Percentiles rank a stretch among this genome's conserved stretches.
phyloP scores from a whole-genome alignment of 1,140 invertebrate genomes.

The Rhizoglyphus robini region DNA sequence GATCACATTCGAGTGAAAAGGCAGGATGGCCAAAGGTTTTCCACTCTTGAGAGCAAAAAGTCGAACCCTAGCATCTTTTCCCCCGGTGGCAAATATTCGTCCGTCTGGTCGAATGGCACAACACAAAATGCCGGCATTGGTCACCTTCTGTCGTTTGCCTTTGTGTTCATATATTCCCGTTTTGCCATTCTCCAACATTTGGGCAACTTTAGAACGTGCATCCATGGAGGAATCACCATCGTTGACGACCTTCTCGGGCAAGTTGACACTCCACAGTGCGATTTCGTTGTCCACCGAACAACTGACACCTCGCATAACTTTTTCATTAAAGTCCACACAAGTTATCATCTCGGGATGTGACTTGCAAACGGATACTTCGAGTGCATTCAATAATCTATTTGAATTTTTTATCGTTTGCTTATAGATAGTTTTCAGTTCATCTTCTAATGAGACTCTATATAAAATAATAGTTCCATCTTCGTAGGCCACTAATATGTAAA shows the following conservation, averaged over 20 bases:
- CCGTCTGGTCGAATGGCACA: constrained; percentile 52
- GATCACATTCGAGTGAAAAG: constrained; percentile 31
- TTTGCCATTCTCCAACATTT: neutral
- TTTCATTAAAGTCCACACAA: constrained; percentile 1
- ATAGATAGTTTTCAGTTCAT: too few relatives aligned
- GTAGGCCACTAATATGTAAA: constrained; percentile 1
- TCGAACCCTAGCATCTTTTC: constrained; percentile 58
- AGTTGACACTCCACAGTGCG: neutral
- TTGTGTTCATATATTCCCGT: neutral
- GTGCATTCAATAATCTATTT: too few relatives aligned
- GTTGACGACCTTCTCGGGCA: neutral
- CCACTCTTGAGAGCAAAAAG: constrained; percentile 63
- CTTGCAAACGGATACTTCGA: too few relatives aligned
- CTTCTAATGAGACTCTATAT: neutral
- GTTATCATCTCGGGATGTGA: neutral
- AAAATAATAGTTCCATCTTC: constrained; percentile 7
- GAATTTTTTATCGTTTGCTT: too few relatives aligned
- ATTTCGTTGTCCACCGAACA: constrained; percentile 8
- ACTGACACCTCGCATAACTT: neutral
- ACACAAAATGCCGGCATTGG: constrained; percentile 54
- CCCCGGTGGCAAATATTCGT: constrained; percentile 56
- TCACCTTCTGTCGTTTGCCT: constrained; percentile 7
- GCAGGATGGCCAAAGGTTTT: constrained; percentile 54
- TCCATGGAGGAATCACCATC: neutral
- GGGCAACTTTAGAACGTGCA: neutral